Base-by-base conservation (phyloP, 2,797 vertebrate species). In the Microcaecilia unicolor region DNA sequence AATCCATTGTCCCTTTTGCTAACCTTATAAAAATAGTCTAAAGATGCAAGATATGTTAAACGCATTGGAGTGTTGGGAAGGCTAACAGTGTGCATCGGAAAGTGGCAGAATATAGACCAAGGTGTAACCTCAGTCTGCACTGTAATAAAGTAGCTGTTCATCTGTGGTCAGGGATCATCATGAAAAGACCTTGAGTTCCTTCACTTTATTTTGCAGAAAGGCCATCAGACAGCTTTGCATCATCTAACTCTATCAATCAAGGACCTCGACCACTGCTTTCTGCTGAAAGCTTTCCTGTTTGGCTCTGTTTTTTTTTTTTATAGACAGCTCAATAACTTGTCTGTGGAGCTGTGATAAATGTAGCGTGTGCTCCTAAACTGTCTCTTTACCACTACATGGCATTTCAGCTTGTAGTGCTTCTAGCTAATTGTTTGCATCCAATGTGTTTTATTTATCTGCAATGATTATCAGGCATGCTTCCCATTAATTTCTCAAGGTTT, bases 251-350 rank as follows among this genome's bases (percentile, higher is more conserved):
- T 80, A 81, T 86, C 82, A 74, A 80, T 84, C 80, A 81, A 68
- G 73, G 65, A 26, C 68, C 63, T 74, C 69, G 72, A 53, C 57
- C 25, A 31, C 73, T 55, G 64, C 70, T 62, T 48, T 32, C 65
- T 67, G 75, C 68, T 78, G 78, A 83, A 75, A 81, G 76, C 76
- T 69, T 79, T 76, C 76, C 81, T 78, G 73, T 77, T 80, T 74
- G 72, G 70, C 72, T 78, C 71, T 77, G 68, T 68, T 76, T 72
- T 69, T 69, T 73, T 68, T 76, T 72, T 69, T 69, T 73, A 72
- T 69, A 80, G 77, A 84, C 79, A 78, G 78, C 76, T 86, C 83
- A 81, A 81, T 86, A 83, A 67, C 80, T 76, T 74, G 82, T 84
- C 81, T 80, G 69, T 76, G 69, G 64, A 63, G 62, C 60, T 51